Base-by-base conservation (phyloP, 2,113 vertebrate species). In the Tachuris rubrigastra region DNA sequence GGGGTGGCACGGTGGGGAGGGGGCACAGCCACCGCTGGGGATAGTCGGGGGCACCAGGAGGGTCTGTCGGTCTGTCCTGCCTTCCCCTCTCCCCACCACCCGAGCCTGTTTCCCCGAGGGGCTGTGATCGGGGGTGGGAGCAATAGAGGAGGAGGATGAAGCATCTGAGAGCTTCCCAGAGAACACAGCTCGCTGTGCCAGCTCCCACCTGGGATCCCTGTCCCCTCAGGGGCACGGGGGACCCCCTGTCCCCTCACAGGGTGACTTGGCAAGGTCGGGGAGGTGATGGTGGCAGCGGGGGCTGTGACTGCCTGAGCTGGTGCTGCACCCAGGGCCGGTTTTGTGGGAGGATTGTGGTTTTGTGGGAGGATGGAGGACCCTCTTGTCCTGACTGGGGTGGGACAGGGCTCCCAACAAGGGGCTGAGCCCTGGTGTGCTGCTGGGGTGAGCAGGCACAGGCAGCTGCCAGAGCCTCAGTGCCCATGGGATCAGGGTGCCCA, bases 281-380 rank as follows among this genome's bases (percentile, higher is more conserved):
- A 31, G 53, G 55, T 4, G 14, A 41, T 1, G 3, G 62, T 31
- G 62, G 31, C 68, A 24, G 25, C 0, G 14, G 46, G 31, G 39
- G 13, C 35, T 35, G 31, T 12, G 6, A 46, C 33, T 18, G 28
- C 24, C 0, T 1, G 30, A 6, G 6, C 4, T 3, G 14, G 52
- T n/a, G 65, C 58, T 42, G 30, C 17, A 11, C 9, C n/a, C 9
- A 3, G 0, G 1, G 21, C 22, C 0, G 0, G 46, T n/a, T 14
- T 41, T 2, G 0, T 1, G 4, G 55, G 14, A n/a, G 12, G 28
- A 33, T 9, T 2, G 0, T 1, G 0, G 46, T n/a, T 14, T 41
- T 2, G 0, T 1, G 4, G 55, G 14, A n/a, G 12, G 28, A 33
- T 9, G 56, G 53, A 46, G 42, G 60, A 69, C 22, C 27, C 69